Base-by-base conservation (phyloP, 2,888 invertebrate genomes). In the Hemicrepidius hirtus region DNA sequence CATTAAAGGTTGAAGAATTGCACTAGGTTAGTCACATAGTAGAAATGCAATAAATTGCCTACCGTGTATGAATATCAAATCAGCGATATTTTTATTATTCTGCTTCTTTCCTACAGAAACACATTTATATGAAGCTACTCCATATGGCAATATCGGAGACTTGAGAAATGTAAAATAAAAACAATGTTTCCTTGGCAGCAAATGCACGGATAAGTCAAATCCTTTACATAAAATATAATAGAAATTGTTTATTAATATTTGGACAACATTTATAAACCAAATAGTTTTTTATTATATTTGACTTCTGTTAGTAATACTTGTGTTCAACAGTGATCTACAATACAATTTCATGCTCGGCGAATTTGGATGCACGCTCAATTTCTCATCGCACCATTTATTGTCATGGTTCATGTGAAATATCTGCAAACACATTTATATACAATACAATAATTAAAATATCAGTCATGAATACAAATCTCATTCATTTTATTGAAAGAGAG, bases 11-110 rank as follows among this genome's bases (percentile, higher is more conserved):
- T 44, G 41, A 16, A 44, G 16, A 44, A 16, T 44, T 12, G 7
- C 37, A 2, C 16, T 6, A 44, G 10, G 41, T n/a, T 44, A 44
- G 3, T 44, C 13, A 44, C 41, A 44, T 44, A 44, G 16, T 1
- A 13, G 41, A 44, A 44, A 44, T 12, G 13, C 41, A 44, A 44
- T 44, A 44, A 44, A 16, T 24, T 24, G 24, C 13, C 55, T 55
- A 55, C 35, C 50, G 16, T 37, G 37, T 55, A 35, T 55, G 55
- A 55, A 55, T 55, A 55, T 35, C 13, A 55, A 55, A 55, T 55
- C 55, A 13, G 24, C 24, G 24, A 5, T 24, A 24, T 24, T 24
- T n/a, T 24, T 24, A 24, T 24, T 3, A 24, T 24, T 24, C 24
- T 24, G 5, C 3, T 49, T 49, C 20, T 21, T 21, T 49, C 20